Conservation (phyloP, 2,113 vertebrate genomes). For the Emydocephalus ijimae region DNA sequence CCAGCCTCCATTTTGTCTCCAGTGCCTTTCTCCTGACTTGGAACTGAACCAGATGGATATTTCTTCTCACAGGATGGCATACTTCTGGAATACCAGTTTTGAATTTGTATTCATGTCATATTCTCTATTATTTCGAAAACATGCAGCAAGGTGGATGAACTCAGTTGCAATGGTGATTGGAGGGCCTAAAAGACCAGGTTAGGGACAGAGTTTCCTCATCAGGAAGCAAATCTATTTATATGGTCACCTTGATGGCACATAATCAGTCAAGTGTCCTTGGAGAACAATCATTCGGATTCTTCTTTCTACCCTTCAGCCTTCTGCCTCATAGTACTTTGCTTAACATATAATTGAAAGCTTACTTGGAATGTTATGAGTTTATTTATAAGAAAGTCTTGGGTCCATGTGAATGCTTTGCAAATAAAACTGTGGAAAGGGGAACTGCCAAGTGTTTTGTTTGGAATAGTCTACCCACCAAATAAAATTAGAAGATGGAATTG, state of each 20-base stretch:
- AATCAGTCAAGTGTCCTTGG: neutral
- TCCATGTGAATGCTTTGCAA: neutral
- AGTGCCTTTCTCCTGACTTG: no score
- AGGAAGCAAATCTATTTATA: neutral
- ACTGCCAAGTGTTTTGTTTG: neutral
- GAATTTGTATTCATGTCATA: neutral
- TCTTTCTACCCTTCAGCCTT: neutral
- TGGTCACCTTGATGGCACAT: neutral
- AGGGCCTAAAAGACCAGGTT: neutral
- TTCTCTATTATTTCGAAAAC: neutral
- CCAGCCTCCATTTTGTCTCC: no score
- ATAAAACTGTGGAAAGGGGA: neutral
- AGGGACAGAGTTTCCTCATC: neutral
- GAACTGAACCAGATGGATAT: no score
- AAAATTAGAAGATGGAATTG: neutral
- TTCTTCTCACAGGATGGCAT: neutral
- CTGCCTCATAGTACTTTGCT: neutral
- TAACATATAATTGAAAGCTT: neutral
- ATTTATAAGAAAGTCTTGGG: neutral
- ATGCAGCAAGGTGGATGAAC: neutral
- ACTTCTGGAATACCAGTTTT: neutral
- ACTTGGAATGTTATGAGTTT: neutral
- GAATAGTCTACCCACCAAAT: neutral
- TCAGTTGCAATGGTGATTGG: neutral
- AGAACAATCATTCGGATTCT: neutral